phyloP scores from a whole-genome alignment of 2,797 vertebrate genomes.

The Pangasius larnaudii region DNA sequence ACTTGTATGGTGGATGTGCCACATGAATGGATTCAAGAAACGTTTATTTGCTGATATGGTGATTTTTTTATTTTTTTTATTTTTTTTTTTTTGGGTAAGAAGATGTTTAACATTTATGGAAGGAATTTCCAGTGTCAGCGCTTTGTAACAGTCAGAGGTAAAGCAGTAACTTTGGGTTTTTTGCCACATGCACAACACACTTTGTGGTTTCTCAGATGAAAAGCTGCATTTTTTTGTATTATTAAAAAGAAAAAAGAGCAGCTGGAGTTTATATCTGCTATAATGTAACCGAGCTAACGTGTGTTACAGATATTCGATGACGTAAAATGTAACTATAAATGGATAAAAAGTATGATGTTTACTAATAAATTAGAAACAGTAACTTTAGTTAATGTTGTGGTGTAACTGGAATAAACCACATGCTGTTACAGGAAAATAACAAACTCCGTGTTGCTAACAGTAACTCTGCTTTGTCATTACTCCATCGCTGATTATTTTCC shows the following conservation, averaged over 20 bases:
- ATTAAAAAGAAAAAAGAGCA: neutral
- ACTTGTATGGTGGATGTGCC: neutral
- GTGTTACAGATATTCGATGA: neutral
- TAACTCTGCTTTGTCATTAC: neutral
- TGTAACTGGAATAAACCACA: neutral
- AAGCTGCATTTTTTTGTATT: neutral
- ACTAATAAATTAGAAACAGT: neutral
- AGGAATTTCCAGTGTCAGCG: neutral
- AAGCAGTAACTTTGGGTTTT: neutral
- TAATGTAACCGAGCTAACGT: too few relatives aligned
- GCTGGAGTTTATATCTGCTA: neutral
- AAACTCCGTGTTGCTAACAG: too few relatives aligned
- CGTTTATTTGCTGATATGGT: neutral
- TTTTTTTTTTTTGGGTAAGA: neutral
- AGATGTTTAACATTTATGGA: neutral
- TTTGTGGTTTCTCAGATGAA: neutral
- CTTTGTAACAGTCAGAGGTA: neutral
- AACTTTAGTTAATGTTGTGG: too few relatives aligned
- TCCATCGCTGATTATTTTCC: neutral
- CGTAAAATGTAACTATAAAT: neutral
- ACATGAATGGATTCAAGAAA: neutral
- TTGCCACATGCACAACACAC: neutral
- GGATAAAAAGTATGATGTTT: neutral
- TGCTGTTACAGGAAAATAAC: neutral
- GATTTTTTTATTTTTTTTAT: neutral